Base-by-base conservation (phyloP, 2,888 invertebrate genomes). In the Polymixis lichenea region DNA sequence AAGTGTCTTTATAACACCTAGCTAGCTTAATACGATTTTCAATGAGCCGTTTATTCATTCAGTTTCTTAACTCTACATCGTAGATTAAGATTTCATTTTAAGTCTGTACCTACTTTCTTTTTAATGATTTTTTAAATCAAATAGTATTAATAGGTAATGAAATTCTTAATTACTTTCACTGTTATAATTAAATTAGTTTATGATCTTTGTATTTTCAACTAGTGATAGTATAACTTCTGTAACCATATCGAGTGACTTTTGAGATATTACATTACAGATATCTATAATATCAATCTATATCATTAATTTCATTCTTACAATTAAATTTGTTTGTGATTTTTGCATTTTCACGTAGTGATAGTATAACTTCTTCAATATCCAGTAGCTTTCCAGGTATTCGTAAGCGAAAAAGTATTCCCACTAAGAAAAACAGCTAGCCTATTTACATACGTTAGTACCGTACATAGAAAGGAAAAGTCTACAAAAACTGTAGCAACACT, bases 401-500 rank as follows among this genome's bases (percentile, higher is more conserved):
- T 9, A 51, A 53, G 5, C 32, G 9, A 64, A 72, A 77, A 66
- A 43, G 17, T 64, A 55, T n/a, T 17, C 1, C 13, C 0, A 19
- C n/a, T 38, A 68, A 64, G 51, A 62, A 64, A 82, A 77, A 82
- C 68, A 62, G 55, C 68, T 51, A 77, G 66, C 60, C 55, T 72
- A 77, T 85, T 82, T 73, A 73, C 83, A 78, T 82, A 82, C 70
- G 56, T 82, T 68, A 67, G 77, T 64, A 69, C 72, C 32, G 51
- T 62, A 74, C 62, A 72, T 84, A 72, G 75, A 85, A 85, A 85
- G 72, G 67, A 85, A 82, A 83, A 83, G 83, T 86, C 75, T 79
- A 77, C 75, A 86, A 83, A 87, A 87, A 86, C 84, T 83, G 78
- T 76, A 77, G 79, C 68, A 83, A 83, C 86, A 83, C 77, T 86